These are phyloP conservation scores for Melieria picta DNA, from an alignment of 2,888 invertebrate genomes.

Conservation along the genomic window DNA sequence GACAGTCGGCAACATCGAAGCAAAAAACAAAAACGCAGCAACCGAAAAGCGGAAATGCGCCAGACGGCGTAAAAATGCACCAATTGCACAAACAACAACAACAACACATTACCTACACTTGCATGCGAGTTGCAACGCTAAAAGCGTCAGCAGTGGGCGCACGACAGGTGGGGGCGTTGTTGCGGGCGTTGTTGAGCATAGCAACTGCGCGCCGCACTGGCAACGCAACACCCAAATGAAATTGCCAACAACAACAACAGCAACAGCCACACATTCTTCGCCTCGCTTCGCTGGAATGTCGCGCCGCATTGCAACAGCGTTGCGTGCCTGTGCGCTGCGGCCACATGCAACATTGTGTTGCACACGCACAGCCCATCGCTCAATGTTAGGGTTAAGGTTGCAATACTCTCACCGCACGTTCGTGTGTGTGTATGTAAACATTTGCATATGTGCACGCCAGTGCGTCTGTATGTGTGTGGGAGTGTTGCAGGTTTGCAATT, in stretches of 20 bases:
- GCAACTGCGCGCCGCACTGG: too few relatives aligned
- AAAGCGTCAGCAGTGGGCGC: too few relatives aligned
- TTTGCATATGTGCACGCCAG: not conserved
- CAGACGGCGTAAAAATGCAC: constrained; percentile 1
- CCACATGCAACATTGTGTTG: not conserved
- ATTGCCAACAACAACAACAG: not conserved
- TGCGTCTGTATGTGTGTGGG: not conserved
- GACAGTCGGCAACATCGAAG: too few relatives aligned
- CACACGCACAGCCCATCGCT: not conserved
- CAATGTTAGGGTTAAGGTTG: constrained; percentile 37
- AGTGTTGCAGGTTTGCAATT: not conserved
- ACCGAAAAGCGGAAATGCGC: constrained; percentile 10
- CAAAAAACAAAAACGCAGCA: not conserved
- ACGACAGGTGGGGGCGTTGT: too few relatives aligned
- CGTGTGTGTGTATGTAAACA: not conserved
- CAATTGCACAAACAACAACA: not conserved
- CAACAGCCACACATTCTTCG: not conserved
- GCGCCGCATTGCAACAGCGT: not conserved
- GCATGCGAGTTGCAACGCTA: too few relatives aligned
- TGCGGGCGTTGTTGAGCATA: too few relatives aligned
- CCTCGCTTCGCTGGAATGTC: not conserved
- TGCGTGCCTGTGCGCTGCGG: not conserved
- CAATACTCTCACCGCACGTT: not conserved
- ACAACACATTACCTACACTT: too few relatives aligned
- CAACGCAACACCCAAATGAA: too few relatives aligned